Conservation (phyloP, 2,113 vertebrate genomes). For the Scomber colias region DNA sequence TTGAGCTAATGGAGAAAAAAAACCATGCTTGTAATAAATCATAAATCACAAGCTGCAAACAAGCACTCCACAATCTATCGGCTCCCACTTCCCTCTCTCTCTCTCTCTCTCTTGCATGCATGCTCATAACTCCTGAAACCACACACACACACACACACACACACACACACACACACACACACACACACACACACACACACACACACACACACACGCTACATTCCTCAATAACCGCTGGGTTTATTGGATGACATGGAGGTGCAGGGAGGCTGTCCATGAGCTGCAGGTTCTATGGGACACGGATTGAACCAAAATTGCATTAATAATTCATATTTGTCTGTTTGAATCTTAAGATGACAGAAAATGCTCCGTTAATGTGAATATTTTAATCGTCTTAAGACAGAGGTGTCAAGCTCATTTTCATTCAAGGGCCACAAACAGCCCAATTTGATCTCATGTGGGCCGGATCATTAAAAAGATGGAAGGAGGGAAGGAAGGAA, state of each 20-base stretch:
- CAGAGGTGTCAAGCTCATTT: no score
- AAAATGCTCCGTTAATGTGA: no score
- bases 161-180: constrained; percentile 20
- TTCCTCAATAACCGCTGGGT: constrained; percentile 54
- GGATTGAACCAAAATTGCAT: no score
- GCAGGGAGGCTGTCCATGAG: not conserved
- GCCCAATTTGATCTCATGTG: no score
- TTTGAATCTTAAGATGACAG: no score
- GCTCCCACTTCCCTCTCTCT: not conserved
- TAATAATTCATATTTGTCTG: no score
- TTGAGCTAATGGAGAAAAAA: not conserved
- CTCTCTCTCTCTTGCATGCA: constrained; percentile 17
- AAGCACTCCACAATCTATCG: not conserved
- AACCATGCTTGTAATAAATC: constrained; percentile 42
- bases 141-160: constrained; percentile 21
- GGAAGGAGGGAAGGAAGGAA: no score
- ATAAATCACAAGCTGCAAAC: constrained; percentile 40
- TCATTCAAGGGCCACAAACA: no score
- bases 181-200: constrained; percentile 13
- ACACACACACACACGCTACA: constrained; percentile 48
- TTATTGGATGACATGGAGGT: not conserved
- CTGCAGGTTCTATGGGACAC: not conserved
- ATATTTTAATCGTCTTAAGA: no score
- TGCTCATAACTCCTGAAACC: constrained; percentile 11
- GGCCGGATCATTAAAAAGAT: no score